Percentiles rank a stretch among this genome's conserved stretches.
Conservation (phyloP, 2,113 vertebrate species). For the Pongo abelii region DNA sequence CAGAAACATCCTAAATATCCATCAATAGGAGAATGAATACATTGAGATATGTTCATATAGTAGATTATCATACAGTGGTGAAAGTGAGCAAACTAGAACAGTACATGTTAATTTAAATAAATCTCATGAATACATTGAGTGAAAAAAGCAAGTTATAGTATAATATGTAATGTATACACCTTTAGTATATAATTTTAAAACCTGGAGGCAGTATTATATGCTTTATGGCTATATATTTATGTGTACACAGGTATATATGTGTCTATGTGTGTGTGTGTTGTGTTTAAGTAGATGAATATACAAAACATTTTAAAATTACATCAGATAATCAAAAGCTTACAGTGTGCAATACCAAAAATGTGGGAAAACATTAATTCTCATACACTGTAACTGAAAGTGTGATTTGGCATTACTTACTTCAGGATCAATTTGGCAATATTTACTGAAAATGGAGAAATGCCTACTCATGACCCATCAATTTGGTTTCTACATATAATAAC, state of each 20-base stretch:
- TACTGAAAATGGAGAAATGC: neutral
- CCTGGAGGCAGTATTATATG: neutral
- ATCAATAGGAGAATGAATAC: neutral
- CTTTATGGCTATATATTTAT: neutral
- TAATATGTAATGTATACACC: neutral
- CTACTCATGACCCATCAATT: neutral
- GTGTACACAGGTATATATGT: neutral
- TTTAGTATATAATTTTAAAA: neutral
- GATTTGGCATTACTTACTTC: neutral
- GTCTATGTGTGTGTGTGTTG: neutral
- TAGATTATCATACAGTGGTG: neutral
- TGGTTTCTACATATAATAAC: neutral
- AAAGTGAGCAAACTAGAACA: neutral
- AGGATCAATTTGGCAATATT: neutral
- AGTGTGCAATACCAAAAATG: neutral
- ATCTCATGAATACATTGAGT: neutral
- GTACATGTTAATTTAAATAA: neutral
- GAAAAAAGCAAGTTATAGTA: neutral
- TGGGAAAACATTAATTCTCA: neutral
- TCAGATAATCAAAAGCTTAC: neutral
- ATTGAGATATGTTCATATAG: neutral
- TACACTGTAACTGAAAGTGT: neutral
- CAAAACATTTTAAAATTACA: neutral
- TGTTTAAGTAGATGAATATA: too few relatives aligned
- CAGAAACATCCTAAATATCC: neutral